Evolutionary conservation across 2,113 vertebrate species (phyloP).

Genomic region (Coracopsis vasa): DNA sequence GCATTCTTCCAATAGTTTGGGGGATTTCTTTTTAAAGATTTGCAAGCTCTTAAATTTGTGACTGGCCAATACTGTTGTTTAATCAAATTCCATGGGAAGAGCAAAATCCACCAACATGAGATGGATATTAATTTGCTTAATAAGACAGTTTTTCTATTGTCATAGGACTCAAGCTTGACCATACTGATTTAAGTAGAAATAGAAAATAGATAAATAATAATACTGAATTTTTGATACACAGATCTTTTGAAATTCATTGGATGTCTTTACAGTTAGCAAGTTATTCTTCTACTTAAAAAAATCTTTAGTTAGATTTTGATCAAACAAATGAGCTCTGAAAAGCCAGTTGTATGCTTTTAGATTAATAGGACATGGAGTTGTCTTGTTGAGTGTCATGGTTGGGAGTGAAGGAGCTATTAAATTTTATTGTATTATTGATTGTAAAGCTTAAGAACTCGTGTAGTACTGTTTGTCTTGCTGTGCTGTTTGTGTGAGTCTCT

Average conservation of each 20-base stretch:
- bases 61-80: slow-evolving; percentile 32
- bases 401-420: slow-evolving; percentile 29
- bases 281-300: not conserved
- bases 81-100: not conserved
- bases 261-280: not conserved
- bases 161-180: not conserved
- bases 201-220: not conserved
- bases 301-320: not conserved
- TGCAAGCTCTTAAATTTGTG: not conserved
- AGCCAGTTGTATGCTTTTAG: not conserved
- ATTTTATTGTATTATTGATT: slow-evolving; percentile 46
- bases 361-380: not conserved
- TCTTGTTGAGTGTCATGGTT: slow-evolving; percentile 2
- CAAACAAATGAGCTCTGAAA: not conserved
- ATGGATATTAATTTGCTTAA: not conserved
- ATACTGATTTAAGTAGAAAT: not conserved
- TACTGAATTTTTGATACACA: not conserved
- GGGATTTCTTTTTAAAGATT: not conserved
- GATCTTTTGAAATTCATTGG: not conserved
- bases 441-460: not conserved
- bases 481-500: not conserved
- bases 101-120: not conserved
- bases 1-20: not conserved
- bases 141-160: not conserved
- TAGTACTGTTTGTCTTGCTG: not conserved